Evolutionary conservation across 2,113 vertebrate genomes (phyloP).

Genomic region (Oncorhynchus keta): DNA sequence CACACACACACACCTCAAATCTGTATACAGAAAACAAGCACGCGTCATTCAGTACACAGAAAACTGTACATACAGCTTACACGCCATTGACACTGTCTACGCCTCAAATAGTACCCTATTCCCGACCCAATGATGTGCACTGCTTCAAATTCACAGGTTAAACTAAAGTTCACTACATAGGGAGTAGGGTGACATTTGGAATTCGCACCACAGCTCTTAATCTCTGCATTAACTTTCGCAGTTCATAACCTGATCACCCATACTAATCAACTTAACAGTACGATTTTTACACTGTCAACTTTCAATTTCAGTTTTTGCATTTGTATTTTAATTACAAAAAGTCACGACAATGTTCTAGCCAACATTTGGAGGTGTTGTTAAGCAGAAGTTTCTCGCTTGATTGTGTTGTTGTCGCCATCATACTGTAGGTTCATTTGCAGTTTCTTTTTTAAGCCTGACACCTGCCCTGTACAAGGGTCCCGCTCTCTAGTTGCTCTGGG

Average conservation of each 20-base stretch:
- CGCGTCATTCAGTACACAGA: slow-evolving; percentile 39
- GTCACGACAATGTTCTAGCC: slow-evolving; percentile 70
- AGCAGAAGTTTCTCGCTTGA: slow-evolving; percentile 61
- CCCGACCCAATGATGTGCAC: background rate
- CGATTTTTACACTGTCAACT: slow-evolving; percentile 52
- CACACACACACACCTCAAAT: slow-evolving; percentile 57
- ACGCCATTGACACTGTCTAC: background rate
- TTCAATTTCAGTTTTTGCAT: slow-evolving; percentile 65
- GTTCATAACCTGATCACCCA: slow-evolving; percentile 58
- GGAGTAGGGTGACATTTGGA: slow-evolving; percentile 39
- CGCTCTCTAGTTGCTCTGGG: too few species aligned
- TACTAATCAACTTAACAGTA: slow-evolving; percentile 40
- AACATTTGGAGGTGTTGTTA: slow-evolving; percentile 63
- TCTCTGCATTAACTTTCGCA: slow-evolving; percentile 50
- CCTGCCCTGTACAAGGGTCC: too few species aligned
- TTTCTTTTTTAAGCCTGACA: slow-evolving; percentile 27
- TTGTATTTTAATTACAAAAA: slow-evolving; percentile 66
- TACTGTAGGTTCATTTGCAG: slow-evolving; percentile 7
- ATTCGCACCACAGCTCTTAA: slow-evolving; percentile 46
- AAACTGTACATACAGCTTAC: slow-evolving; percentile 28
- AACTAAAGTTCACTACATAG: slow-evolving; percentile 31
- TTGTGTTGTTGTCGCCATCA: slow-evolving; percentile 48
- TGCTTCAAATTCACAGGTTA: slow-evolving; percentile 1
- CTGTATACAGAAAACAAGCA: slow-evolving; percentile 56
- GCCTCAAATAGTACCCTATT: slow-evolving; percentile 34